Base-by-base conservation (phyloP, 2,888 invertebrate genomes). In the Nephrocerus scutellatus region DNA sequence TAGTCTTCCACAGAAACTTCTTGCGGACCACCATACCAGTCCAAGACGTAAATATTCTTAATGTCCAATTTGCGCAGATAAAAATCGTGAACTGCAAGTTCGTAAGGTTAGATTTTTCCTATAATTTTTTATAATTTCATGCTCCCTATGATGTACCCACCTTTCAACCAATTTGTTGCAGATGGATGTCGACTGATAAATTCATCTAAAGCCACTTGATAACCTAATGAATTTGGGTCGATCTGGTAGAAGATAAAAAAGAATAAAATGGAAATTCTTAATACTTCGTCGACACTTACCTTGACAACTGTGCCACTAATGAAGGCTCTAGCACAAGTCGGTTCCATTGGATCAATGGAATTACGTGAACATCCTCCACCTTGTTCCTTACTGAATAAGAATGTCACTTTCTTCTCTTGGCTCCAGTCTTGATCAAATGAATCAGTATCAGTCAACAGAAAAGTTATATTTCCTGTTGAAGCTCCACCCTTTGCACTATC, bases 41-140 rank as follows among this genome's bases (percentile, higher is more conserved):
- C 87, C 51, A 89, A 68, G 50, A 89, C 78, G 9, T 75, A 78
- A 39, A 90, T 82, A 52, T 82, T 75, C 21, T 72, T 70, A 32
- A 89, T 83, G 48, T 81, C 74, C 57, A 90, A 52, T 67, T 85
- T 84, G 2, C 83, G 84, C 23, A 89, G 76, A 56, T 80, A 86
- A 72, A 86, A 90, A 14, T 74, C 61, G 63, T 89, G 87, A 57
- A 76, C 86, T 85, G 66, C n/a, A 73, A 72, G 35, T 8, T 42
- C 6, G 50, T n/a, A n/a, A n/a, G n/a, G n/a, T n/a, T n/a, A n/a
- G n/a, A n/a, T n/a, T n/a, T n/a, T n/a, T n/a, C n/a, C n/a, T n/a
- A n/a, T n/a, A n/a, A n/a, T n/a, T n/a, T n/a, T n/a, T n/a, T n/a
- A n/a, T n/a, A n/a, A n/a, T n/a, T n/a, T n/a, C n/a, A n/a, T n/a